A percentile compares a stretch with the other conserved stretches of the same genome.
Conservation (phyloP, 2,113 vertebrate species). For the Cranoglanis bouderius region DNA sequence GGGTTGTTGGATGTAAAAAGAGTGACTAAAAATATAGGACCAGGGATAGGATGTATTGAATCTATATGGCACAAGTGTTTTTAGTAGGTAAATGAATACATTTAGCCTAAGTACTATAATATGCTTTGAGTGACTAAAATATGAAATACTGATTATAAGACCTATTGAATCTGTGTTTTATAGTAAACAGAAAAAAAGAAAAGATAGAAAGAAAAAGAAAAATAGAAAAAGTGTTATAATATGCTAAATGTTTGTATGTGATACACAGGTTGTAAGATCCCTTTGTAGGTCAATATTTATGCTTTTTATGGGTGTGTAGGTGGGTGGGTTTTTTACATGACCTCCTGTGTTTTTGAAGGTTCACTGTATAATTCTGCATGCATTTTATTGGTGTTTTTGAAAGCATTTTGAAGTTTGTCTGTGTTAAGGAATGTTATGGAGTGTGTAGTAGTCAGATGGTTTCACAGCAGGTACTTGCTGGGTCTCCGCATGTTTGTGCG, state of each 20-base stretch:
- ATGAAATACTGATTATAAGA: not conserved
- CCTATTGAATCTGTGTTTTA: not conserved
- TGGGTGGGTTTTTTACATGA: not conserved
- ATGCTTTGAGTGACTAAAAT: not conserved
- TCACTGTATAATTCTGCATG: not conserved
- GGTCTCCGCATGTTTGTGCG: not conserved
- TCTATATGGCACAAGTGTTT: no score
- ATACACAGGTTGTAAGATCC: not conserved
- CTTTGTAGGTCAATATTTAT: not conserved
- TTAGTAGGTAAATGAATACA: not conserved
- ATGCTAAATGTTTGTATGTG: not conserved
- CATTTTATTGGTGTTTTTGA: not conserved
- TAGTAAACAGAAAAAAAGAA: not conserved
- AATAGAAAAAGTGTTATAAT: not conserved
- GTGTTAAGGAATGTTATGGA: conserved; percentile 29
- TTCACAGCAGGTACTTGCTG: conserved; percentile 33
- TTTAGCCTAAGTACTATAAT: not conserved
- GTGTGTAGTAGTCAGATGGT: conserved; percentile 43
- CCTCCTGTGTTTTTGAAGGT: not conserved
- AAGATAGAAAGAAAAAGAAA: not conserved
- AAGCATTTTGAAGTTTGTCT: not conserved
- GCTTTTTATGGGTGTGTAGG: not conserved
- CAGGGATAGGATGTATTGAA: not conserved
- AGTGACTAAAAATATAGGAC: not conserved
- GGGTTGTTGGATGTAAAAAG: not conserved